Conservation (phyloP, 2,888 invertebrate genomes). For the Pteria penguin region DNA sequence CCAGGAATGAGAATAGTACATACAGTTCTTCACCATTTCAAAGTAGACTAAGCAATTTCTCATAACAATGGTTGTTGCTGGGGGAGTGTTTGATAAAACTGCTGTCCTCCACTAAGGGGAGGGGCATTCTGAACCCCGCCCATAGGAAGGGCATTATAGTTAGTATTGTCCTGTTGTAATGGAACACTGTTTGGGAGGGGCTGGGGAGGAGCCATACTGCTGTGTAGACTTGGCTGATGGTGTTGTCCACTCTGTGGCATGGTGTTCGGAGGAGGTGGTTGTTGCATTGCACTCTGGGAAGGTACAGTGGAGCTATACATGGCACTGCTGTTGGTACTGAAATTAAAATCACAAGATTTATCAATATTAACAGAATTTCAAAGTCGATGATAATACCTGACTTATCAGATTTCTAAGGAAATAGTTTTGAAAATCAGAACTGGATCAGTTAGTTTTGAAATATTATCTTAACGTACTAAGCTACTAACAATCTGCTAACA, state of each 20-base stretch:
- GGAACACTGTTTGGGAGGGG: constrained; percentile 23
- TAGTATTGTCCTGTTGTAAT: constrained; percentile 15
- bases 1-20: no score
- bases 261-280: constrained; percentile 14
- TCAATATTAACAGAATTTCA: not conserved
- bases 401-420: no score
- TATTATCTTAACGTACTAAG: no score
- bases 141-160: constrained; percentile 29
- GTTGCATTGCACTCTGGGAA: constrained; percentile 39
- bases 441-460: no score
- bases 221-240: not conserved
- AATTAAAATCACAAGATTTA: not conserved
- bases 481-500: no score
- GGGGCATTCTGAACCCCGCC: constrained; percentile 16
- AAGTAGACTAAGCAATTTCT: no score
- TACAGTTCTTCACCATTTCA: no score
- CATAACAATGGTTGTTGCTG: constrained; percentile 49
- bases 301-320: constrained; percentile 16
- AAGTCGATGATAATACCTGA: no score
- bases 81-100: constrained; percentile 43
- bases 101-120: constrained; percentile 15
- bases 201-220: not conserved
- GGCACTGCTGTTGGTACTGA: not conserved
- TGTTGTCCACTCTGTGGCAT: constrained; percentile 13
- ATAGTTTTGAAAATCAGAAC: no score